Evolutionary conservation across 2,888 invertebrate genomes (phyloP).

Genomic region (Crepidodera aurea): DNA sequence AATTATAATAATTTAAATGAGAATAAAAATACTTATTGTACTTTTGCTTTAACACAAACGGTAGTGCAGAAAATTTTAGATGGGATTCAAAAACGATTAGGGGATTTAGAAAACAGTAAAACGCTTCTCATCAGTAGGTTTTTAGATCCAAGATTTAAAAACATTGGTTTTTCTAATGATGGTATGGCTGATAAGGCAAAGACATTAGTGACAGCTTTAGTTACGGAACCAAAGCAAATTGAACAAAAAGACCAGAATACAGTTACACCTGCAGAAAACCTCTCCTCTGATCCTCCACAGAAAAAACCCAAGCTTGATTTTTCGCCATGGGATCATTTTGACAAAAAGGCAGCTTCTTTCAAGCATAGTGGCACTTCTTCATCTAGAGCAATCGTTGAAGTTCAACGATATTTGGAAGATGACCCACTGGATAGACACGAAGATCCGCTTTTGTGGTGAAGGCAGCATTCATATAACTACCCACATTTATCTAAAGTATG

Average conservation of each 20-base stretch:
- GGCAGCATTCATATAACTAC: slow-evolving; percentile 8
- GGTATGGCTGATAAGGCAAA: slow-evolving; percentile 10
- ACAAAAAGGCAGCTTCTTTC: slow-evolving; percentile 10
- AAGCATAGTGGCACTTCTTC: slow-evolving; percentile 8
- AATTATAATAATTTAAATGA: slow-evolving; percentile 5
- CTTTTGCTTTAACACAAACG: slow-evolving; percentile 13
- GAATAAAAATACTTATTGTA: slow-evolving; percentile 9
- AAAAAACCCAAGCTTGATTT: slow-evolving; percentile 14
- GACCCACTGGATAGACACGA: slow-evolving; percentile 8
- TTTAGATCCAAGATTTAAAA: slow-evolving; percentile 29
- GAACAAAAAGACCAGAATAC: slow-evolving; percentile 2
- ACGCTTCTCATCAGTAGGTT: slow-evolving; percentile 16
- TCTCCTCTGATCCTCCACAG: slow-evolving; percentile 1
- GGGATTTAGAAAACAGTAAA: slow-evolving; percentile 19
- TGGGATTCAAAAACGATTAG: slow-evolving; percentile 13
- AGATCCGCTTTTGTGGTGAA: slow-evolving; percentile 22
- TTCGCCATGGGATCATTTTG: slow-evolving; percentile 18
- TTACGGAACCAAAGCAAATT: slow-evolving; percentile 18
- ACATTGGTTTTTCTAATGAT: slow-evolving; percentile 22
- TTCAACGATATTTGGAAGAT: slow-evolving; percentile 27
- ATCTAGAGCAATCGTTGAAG: slow-evolving; percentile 22
- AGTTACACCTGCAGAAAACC: not conserved
- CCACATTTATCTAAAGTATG: slow-evolving; percentile 5
- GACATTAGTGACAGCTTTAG: slow-evolving; percentile 14
- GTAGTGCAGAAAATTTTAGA: slow-evolving; percentile 10